Conservation (phyloP, 2,888 invertebrate species). For the Cryptocephalus moraei region DNA sequence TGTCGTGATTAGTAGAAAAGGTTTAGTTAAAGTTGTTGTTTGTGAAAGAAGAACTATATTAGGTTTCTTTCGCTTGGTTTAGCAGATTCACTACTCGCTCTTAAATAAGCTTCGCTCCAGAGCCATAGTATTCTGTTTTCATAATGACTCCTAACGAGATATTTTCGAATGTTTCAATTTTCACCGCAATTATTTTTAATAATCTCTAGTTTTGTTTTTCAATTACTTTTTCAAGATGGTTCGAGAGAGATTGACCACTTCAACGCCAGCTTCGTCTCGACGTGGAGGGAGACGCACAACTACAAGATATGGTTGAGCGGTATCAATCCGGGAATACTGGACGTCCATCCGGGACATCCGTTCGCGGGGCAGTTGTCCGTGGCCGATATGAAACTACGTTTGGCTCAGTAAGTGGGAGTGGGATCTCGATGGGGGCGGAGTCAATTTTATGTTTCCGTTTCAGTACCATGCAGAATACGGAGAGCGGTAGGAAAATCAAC, state of each 20-base stretch:
- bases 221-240: conserved; percentile 46
- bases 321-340: conserved; percentile 56
- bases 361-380: conserved; percentile 91
- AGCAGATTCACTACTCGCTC: too few relatives aligned
- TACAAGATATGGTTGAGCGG: conserved; percentile 74
- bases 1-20: too few relatives aligned
- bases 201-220: background rate
- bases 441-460: conserved; percentile 5
- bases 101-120: too few relatives aligned
- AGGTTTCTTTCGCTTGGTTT: too few relatives aligned
- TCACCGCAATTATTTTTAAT: conserved; percentile 1
- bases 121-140: too few relatives aligned
- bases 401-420: conserved; percentile 68
- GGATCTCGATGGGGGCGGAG: background rate
- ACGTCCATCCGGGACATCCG: conserved; percentile 76
- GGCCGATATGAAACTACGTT: conserved; percentile 83
- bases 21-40: too few relatives aligned
- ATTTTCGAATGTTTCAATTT: too few relatives aligned
- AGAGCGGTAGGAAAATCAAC: conserved; percentile 85
- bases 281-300: conserved; percentile 82
- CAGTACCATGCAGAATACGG: conserved; percentile 90
- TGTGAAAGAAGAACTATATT: too few relatives aligned
- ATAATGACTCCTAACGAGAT: too few relatives aligned
- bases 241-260: conserved; percentile 79
- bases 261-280: conserved; percentile 70